A percentile compares a stretch with the other conserved stretches of the same genome.
Conservation (phyloP, 2,888 invertebrate species). For the Nomada lathburiana region DNA sequence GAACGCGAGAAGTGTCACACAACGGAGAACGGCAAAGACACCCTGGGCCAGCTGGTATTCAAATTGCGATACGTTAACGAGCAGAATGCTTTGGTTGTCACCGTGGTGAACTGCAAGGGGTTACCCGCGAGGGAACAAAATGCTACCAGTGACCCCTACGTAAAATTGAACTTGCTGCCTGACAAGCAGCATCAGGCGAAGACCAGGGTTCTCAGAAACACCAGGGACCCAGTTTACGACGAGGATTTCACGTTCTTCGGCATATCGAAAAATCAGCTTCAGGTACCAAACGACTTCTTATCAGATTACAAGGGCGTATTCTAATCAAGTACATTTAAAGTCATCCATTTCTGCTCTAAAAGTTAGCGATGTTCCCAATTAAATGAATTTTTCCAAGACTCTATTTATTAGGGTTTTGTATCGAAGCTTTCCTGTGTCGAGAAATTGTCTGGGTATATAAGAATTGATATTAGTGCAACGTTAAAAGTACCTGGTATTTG, state of each 20-base stretch:
- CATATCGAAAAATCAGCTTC: constrained; percentile 93
- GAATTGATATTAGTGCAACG: no score
- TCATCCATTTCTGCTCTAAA: no score
- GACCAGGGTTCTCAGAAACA: constrained; percentile 97
- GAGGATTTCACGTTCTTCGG: constrained; percentile 99
- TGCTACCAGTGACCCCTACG: constrained; percentile 97
- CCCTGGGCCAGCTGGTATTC: constrained; percentile 94
- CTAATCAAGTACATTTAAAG: no score
- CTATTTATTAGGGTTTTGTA: no score
- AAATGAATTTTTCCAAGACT: no score
- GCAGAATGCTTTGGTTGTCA: constrained; percentile 95
- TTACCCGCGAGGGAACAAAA: constrained; percentile 93
- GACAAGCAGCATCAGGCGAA: constrained; percentile 99
- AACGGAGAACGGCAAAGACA: constrained; percentile 87
- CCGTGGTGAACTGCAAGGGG: constrained; percentile 95
- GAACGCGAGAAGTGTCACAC: constrained; percentile 81
- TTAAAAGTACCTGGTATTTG: no score
- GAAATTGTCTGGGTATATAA: no score
- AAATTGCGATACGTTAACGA: constrained; percentile 95
- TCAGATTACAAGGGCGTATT: no score
- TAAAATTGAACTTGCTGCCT: constrained; percentile 98
- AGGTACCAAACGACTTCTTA: constrained; percentile 79
- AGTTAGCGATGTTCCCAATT: no score
- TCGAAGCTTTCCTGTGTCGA: no score
- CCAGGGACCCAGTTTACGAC: constrained; percentile 98